phyloP scores from a whole-genome alignment of 2,113 vertebrate species.

The Austrofundulus limnaeus region DNA sequence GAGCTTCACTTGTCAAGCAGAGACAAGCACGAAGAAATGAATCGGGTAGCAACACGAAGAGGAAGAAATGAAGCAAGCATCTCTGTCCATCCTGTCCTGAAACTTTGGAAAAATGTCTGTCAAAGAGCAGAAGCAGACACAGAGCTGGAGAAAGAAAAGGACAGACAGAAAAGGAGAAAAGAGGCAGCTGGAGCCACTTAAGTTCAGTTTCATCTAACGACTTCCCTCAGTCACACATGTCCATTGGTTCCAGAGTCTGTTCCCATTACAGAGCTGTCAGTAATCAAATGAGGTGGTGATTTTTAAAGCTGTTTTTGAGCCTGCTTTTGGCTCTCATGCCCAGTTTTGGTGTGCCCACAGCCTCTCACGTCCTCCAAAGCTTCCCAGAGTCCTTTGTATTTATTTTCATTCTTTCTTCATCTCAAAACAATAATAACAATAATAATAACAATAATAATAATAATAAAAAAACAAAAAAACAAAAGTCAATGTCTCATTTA shows the following conservation, averaged over 20 bases:
- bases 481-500: slow-evolving; percentile 80
- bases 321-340: slow-evolving; percentile 76
- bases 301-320: slow-evolving; percentile 76
- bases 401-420: slow-evolving; percentile 78
- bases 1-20: slow-evolving; percentile 68
- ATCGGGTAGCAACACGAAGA: slow-evolving; percentile 76
- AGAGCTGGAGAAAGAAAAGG: slow-evolving; percentile 71
- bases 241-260: slow-evolving; percentile 80
- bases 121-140: slow-evolving; percentile 77
- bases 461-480: slow-evolving; percentile 57
- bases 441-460: not conserved
- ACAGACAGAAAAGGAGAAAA: slow-evolving; percentile 64
- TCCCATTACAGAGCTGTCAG: slow-evolving; percentile 76
- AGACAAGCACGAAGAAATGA: slow-evolving; percentile 76
- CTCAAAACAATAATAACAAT: slow-evolving; percentile 43
- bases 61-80: slow-evolving; percentile 73
- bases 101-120: slow-evolving; percentile 74
- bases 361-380: slow-evolving; percentile 86
- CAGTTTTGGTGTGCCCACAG: slow-evolving; percentile 78
- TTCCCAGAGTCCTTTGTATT: slow-evolving; percentile 80
- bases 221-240: slow-evolving; percentile 75
- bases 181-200: slow-evolving; percentile 76
- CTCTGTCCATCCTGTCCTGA: slow-evolving; percentile 78
- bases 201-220: slow-evolving; percentile 74
- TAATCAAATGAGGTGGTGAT: slow-evolving; percentile 77